These are phyloP conservation scores for Lemur catta DNA, from an alignment of 2,797 vertebrate species.

Conservation along the genomic window DNA sequence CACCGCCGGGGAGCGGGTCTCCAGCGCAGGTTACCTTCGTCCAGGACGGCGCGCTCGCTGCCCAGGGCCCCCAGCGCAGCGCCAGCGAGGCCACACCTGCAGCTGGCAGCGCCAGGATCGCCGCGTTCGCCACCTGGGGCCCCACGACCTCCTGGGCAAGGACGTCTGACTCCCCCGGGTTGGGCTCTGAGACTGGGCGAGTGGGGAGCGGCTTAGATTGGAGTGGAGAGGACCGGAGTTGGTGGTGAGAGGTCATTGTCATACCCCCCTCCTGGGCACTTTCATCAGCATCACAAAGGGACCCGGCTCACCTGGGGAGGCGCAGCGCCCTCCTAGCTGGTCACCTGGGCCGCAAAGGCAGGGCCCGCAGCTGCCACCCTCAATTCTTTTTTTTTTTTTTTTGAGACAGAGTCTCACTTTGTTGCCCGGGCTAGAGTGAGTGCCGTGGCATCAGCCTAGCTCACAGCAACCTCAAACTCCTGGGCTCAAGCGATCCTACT, in stretches of 20 bases:
- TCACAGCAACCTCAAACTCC: too few species aligned
- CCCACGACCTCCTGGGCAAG: not conserved
- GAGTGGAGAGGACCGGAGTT: not conserved
- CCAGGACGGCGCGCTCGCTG: not conserved
- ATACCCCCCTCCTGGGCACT: accelerated
- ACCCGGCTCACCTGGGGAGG: not conserved
- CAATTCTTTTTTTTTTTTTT: too few species aligned
- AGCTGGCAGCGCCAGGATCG: accelerated
- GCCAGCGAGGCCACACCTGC: accelerated
- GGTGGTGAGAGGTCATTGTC: not conserved
- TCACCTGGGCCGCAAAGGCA: too few species aligned
- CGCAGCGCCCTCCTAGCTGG: accelerated
- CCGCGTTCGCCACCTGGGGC: accelerated
- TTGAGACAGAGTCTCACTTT: too few species aligned
- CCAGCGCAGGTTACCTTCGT: not conserved
- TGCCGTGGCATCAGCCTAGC: too few species aligned
- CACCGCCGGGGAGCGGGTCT: too few species aligned
- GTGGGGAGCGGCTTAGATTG: accelerated
- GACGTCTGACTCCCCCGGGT: not conserved
- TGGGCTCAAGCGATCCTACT: too few species aligned
- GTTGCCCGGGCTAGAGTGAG: too few species aligned
- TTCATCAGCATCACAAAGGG: not conserved
- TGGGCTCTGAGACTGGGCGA: too few species aligned
- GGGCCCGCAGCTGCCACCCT: not conserved
- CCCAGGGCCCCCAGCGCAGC: not conserved